Evolutionary conservation across 1,140 invertebrate genomes (phyloP).

Genomic region (Druon quercuslanigerum): DNA sequence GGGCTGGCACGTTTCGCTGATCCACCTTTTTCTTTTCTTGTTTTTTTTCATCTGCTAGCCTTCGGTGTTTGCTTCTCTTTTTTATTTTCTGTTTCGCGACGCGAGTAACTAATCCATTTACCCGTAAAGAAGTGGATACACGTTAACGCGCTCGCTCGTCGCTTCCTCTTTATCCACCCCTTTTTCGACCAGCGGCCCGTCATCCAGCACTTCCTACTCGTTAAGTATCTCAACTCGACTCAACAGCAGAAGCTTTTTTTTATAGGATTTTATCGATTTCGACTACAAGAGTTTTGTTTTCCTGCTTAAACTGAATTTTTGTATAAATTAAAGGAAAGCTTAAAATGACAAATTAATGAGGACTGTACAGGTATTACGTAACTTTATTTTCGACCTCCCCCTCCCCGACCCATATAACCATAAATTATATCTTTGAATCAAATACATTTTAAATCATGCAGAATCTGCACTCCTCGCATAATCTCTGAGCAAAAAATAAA

Average conservation of each 20-base stretch:
- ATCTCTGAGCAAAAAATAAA: too few species aligned
- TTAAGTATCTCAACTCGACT: slow-evolving; percentile 54
- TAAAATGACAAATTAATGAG: too few species aligned
- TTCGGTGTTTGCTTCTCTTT: slow-evolving; percentile 34
- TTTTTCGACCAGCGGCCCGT: slow-evolving; percentile 52
- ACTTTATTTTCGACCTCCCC: too few species aligned
- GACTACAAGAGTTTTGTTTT: slow-evolving; percentile 46
- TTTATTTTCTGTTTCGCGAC: slow-evolving; percentile 45
- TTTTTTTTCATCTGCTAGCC: slow-evolving; percentile 4
- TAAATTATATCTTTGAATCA: too few species aligned
- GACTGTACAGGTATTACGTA: too few species aligned
- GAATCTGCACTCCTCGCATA: too few species aligned
- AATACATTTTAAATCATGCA: too few species aligned
- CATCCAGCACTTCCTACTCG: slow-evolving; percentile 37
- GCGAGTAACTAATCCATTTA: slow-evolving; percentile 70
- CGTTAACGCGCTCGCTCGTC: slow-evolving; percentile 35
- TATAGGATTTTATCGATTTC: slow-evolving; percentile 54
- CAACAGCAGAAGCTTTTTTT: slow-evolving; percentile 53
- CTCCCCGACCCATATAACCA: too few species aligned
- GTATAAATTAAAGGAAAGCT: too few species aligned
- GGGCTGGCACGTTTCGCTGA: slow-evolving; percentile 31
- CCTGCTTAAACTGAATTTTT: slow-evolving; percentile 52
- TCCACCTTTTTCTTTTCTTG: slow-evolving; percentile 15
- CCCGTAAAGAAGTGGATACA: slow-evolving; percentile 53
- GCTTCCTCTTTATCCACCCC: slow-evolving; percentile 37